Percentiles rank a stretch among this genome's conserved stretches.
Evolutionary conservation across 2,113 vertebrate genomes (phyloP).

Genomic region (Haplochromis burtoni): DNA sequence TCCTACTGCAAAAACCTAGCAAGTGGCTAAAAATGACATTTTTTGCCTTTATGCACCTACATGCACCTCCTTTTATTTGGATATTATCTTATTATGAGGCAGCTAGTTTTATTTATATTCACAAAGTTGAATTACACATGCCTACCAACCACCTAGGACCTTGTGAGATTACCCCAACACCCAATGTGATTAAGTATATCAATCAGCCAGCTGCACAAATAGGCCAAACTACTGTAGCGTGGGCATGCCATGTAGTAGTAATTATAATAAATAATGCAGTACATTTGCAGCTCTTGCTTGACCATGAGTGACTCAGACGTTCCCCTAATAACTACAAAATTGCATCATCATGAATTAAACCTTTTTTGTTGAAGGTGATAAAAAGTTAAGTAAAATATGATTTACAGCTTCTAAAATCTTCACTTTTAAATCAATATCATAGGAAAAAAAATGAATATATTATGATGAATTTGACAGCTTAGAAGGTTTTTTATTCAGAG

Average conservation of each 20-base stretch:
- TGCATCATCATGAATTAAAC: background rate
- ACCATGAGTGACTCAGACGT: background rate
- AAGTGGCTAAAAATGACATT: background rate
- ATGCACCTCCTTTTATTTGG: background rate
- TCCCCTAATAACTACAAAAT: background rate
- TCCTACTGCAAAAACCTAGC: background rate
- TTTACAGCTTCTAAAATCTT: background rate
- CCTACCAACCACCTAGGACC: background rate
- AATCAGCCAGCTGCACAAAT: background rate
- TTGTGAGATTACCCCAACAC: background rate
- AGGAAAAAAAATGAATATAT: background rate
- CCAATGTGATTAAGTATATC: background rate
- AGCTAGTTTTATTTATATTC: background rate
- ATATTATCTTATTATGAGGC: background rate
- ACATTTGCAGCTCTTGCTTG: background rate
- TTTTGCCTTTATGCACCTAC: background rate
- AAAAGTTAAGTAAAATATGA: background rate
- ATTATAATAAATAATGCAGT: background rate
- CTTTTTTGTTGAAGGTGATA: background rate
- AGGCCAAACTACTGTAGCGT: background rate
- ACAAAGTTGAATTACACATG: background rate
- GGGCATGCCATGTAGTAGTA: background rate
- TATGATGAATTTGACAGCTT: background rate
- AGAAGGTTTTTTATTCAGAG: background rate
- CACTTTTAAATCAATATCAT: background rate